phyloP scores from a whole-genome alignment of 2,888 invertebrate species.

The Synanthedon tipuliformis region DNA sequence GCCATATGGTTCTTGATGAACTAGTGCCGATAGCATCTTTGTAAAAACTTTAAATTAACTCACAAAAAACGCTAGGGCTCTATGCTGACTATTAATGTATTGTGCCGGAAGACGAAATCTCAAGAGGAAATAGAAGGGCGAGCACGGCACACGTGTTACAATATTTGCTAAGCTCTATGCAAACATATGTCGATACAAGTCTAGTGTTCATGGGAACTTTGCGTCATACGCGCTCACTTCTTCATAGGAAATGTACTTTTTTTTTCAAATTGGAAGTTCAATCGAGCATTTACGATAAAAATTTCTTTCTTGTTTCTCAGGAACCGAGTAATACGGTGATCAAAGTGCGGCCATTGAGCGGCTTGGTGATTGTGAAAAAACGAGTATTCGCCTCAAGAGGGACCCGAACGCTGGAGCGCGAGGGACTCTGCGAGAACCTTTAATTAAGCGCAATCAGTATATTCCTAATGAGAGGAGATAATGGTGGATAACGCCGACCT shows the following conservation, averaged over 20 bases:
- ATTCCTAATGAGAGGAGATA: constrained; percentile 69
- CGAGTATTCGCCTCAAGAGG: constrained; percentile 53
- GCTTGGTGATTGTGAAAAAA: constrained; percentile 66
- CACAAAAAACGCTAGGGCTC: constrained; percentile 41
- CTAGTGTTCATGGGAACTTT: constrained; percentile 15
- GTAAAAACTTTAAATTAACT: constrained; percentile 36
- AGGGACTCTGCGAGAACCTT: constrained; percentile 55
- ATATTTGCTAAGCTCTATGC: constrained; percentile 62
- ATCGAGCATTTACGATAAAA: not conserved
- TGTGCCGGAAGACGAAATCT: constrained; percentile 68
- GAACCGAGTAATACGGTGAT: constrained; percentile 57
- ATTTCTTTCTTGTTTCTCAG: constrained; percentile 44
- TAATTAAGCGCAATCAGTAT: constrained; percentile 70
- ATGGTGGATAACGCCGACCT: constrained; percentile 64
- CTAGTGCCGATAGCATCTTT: constrained; percentile 39
- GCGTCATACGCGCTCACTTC: constrained; percentile 9
- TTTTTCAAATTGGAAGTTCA: not conserved
- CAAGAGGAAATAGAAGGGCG: constrained; percentile 65
- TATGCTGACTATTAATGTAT: constrained; percentile 55
- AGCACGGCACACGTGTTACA: constrained; percentile 65
- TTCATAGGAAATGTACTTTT: not conserved
- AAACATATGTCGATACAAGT: constrained; percentile 57
- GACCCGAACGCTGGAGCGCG: constrained; percentile 49
- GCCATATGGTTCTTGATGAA: constrained; percentile 43
- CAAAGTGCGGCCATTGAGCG: constrained; percentile 61